phyloP scores from a whole-genome alignment of 2,113 vertebrate genomes.

The Actinemys pallida region DNA sequence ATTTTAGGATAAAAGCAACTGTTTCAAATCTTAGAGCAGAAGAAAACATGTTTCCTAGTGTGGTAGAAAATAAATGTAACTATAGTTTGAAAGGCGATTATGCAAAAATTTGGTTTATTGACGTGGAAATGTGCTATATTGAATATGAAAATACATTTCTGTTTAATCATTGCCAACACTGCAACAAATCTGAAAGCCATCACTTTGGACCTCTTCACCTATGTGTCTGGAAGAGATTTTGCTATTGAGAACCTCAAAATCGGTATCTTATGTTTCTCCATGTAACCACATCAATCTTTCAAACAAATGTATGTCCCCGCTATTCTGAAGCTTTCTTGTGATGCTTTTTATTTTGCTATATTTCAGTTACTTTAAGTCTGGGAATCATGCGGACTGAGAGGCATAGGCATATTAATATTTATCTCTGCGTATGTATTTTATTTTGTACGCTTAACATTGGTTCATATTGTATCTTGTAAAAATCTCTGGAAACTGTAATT shows the following conservation, averaged over 20 bases:
- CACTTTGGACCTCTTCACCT: not conserved
- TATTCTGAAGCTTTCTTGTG: not conserved
- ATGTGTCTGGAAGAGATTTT: not conserved
- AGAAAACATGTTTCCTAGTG: not conserved
- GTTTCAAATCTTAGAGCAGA: conserved; percentile 27
- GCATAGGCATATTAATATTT: not conserved
- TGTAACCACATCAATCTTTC: not conserved
- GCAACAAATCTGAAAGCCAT: not conserved
- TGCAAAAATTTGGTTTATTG: not conserved
- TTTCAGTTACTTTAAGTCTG: not conserved
- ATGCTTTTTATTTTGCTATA: not conserved
- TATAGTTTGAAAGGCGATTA: not conserved
- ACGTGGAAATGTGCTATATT: not conserved
- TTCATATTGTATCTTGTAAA: conserved; percentile 20
- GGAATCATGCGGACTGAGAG: not conserved
- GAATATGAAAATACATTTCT: not conserved
- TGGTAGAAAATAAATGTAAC: conserved; percentile 7
- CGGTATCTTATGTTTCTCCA: not conserved
- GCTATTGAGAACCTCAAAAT: not conserved
- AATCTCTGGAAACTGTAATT: conserved; percentile 25
- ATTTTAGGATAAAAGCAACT: not conserved
- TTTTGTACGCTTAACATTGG: conserved; percentile 25
- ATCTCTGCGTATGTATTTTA: not conserved
- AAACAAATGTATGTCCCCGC: not conserved
- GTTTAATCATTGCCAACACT: not conserved